Conservation (phyloP, 2,113 vertebrate genomes). For the Dendrocopos noguchii region DNA sequence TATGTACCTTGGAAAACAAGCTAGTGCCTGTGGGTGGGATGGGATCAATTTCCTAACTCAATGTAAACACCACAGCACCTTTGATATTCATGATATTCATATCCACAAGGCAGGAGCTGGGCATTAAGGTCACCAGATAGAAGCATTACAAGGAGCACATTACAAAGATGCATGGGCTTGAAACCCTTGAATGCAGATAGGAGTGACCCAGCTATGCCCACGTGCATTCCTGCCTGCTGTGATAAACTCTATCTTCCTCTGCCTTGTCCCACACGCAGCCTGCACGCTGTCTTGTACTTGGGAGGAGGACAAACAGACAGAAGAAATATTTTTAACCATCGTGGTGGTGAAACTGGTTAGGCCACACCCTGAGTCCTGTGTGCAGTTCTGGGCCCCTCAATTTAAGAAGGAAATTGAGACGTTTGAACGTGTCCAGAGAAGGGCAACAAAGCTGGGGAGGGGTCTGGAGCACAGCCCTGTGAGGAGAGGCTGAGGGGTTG, state of each 20-base stretch:
- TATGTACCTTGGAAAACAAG: not conserved
- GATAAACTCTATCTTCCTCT: not conserved
- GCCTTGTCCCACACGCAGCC: not conserved
- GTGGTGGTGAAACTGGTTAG: no score
- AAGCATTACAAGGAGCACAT: not conserved
- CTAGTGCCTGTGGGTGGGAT: not conserved
- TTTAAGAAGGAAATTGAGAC: no score
- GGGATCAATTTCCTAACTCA: slow-evolving; percentile 3
- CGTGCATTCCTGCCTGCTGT: not conserved
- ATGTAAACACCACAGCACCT: not conserved
- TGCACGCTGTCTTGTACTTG: not conserved
- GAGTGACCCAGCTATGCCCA: not conserved
- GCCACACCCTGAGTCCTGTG: no score
- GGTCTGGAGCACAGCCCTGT: no score
- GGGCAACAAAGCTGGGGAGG: no score
- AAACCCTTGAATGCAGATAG: not conserved
- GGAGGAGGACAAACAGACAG: not conserved
- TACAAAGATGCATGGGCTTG: not conserved
- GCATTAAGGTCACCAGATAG: not conserved
- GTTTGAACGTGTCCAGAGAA: no score
- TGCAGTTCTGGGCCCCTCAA: no score
- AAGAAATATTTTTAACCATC: no score
- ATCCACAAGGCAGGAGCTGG: slow-evolving; percentile 22
- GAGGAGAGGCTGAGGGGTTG: no score
- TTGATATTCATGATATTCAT: slow-evolving; percentile 39